Conservation (phyloP, 2,113 vertebrate species). For the Toxostoma redivivum region DNA sequence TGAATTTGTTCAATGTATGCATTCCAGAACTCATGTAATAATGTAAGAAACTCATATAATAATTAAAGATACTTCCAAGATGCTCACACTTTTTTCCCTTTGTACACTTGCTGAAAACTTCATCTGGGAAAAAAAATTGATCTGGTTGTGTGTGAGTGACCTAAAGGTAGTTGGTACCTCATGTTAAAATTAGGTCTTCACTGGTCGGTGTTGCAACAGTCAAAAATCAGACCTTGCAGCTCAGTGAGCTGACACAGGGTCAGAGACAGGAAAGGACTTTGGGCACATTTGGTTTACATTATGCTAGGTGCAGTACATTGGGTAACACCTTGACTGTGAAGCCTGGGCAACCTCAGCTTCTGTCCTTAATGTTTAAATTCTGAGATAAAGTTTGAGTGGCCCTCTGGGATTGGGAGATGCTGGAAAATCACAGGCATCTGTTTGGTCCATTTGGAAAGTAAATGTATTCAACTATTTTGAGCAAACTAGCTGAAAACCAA, state of each 20-base stretch:
- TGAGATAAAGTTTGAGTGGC: neutral
- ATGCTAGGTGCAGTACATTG: rapidly evolving
- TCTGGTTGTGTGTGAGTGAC: constrained; percentile 72
- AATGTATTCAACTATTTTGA: neutral
- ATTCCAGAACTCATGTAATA: neutral
- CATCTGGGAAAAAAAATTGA: constrained; percentile 71
- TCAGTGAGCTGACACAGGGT: neutral
- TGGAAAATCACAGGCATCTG: neutral
- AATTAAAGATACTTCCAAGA: neutral
- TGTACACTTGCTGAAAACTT: constrained; percentile 71
- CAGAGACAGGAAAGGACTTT: neutral
- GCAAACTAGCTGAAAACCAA: neutral
- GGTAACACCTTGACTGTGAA: neutral
- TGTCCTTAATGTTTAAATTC: neutral
- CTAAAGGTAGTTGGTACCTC: neutral
- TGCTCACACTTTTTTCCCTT: constrained; percentile 77
- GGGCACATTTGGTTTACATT: neutral
- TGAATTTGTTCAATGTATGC: neutral
- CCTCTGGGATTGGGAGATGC: neutral
- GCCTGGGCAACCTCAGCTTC: neutral
- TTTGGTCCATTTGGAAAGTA: neutral
- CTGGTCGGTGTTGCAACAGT: neutral
- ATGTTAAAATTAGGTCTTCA: neutral
- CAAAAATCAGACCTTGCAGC: neutral
- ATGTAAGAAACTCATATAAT: neutral